These are phyloP conservation scores for Euclidia mi DNA, from an alignment of 2,888 invertebrate genomes.

Conservation along the genomic window DNA sequence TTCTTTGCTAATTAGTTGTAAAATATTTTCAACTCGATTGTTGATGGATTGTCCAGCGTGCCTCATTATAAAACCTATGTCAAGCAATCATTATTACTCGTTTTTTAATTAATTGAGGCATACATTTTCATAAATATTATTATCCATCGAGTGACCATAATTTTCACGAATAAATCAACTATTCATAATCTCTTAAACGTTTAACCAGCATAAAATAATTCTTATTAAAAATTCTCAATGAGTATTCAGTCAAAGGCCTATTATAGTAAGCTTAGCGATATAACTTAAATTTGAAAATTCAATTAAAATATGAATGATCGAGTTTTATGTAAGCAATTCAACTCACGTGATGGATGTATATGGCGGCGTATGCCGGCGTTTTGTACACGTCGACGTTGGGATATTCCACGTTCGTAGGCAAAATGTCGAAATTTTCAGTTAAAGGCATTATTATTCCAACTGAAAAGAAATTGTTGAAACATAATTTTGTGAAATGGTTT, in stretches of 20 bases:
- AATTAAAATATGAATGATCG: slow-evolving; percentile 36
- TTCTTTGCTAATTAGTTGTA: too few species aligned
- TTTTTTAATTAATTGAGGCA: too few species aligned
- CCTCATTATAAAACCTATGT: too few species aligned
- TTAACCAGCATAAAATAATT: background rate
- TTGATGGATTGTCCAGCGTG: too few species aligned
- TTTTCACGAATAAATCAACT: background rate
- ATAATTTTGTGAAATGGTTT: slow-evolving; percentile 6
- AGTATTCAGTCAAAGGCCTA: slow-evolving; percentile 5
- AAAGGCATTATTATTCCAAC: slow-evolving; percentile 85
- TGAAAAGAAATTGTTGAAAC: slow-evolving; percentile 54
- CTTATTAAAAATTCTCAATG: slow-evolving; percentile 1
- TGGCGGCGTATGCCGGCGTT: slow-evolving; percentile 73
- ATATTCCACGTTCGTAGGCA: slow-evolving; percentile 87
- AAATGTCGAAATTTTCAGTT: slow-evolving; percentile 81
- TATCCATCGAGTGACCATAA: too few species aligned
- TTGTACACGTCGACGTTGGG: slow-evolving; percentile 80
- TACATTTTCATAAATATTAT: too few species aligned
- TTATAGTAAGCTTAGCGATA: slow-evolving; percentile 8
- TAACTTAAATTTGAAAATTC: slow-evolving; percentile 22
- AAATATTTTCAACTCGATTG: too few species aligned
- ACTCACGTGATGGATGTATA: slow-evolving; percentile 85
- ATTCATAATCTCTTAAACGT: background rate
- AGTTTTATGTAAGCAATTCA: slow-evolving; percentile 26
- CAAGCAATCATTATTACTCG: too few species aligned